Base-by-base conservation (phyloP, 2,888 invertebrate genomes). In the Phlogophora meticulosa region DNA sequence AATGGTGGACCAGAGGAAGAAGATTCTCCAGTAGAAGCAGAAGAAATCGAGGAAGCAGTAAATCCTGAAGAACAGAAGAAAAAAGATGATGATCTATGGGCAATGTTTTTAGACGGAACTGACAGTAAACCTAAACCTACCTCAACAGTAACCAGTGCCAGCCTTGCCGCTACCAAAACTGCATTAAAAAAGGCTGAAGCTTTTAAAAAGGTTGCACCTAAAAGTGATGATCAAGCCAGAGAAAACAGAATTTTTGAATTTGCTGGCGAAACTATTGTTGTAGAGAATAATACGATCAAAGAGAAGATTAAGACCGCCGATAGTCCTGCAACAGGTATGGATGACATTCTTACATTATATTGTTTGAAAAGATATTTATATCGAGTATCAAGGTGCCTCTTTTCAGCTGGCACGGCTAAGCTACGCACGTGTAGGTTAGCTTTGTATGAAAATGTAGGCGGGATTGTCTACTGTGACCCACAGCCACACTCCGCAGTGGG, bases 221-320 rank as follows among this genome's bases (percentile, higher is more conserved):
- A 78, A 59, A 77, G 77, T 82, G 96, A 97, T 53, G 87, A 86
- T n/a, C 91, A 91, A 79, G 92, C 91, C 2, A 96, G 96, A 87
- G 96, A 97, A 60, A 97, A 96, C 20, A 96, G 97, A 90, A 95
- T 97, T 72, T 98, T 97, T 87, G 98, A 98, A 86, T 98, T 98
- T 96, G 98, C 98, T 45, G 98, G 98, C 10, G 98, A 99, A 94
- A 97, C 97, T 87, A 97, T 97, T 57, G 95, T 95, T 52, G 95
- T 95, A 5, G 95, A 95, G 86, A 90, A 94, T 83, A 89, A 90
- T 87, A 83, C 90, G 49, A 92, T 91, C 72, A 92, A 94, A 78
- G 95, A 95, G 78, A 93, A 90, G 77, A 87, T 94, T 10, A 93
- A 94, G 84, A 85, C 89, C 20, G 80, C 85, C 3, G 93, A 91